Conservation (phyloP, 1,140 invertebrate species). For the Metaphire vulgaris region DNA sequence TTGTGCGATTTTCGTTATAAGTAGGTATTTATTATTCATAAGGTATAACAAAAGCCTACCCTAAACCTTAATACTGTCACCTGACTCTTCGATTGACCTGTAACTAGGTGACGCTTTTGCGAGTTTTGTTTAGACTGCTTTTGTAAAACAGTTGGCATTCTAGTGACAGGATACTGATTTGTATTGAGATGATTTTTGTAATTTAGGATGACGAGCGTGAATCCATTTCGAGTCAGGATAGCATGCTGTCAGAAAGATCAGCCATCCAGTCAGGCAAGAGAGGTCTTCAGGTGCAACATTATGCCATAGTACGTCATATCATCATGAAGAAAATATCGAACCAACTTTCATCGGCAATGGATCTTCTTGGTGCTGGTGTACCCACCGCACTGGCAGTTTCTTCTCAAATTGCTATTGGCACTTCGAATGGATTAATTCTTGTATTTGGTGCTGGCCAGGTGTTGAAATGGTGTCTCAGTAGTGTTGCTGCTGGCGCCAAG, state of each 20-base stretch:
- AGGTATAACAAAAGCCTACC: too few relatives aligned
- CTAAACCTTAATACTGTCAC: too few relatives aligned
- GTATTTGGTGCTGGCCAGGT: constrained; percentile 65
- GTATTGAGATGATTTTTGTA: too few relatives aligned
- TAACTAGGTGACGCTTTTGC: too few relatives aligned
- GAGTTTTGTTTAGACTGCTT: too few relatives aligned
- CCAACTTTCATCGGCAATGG: constrained; percentile 71
- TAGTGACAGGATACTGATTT: too few relatives aligned
- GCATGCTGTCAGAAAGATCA: constrained; percentile 36
- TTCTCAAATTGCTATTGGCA: constrained; percentile 77
- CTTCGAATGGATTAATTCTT: constrained; percentile 81
- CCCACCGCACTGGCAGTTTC: constrained; percentile 70
- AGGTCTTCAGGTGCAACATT: constrained; percentile 50
- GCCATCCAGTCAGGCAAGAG: constrained; percentile 35
- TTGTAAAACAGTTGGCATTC: too few relatives aligned
- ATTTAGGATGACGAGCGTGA: constrained; percentile 46
- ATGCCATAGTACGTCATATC: constrained; percentile 71
- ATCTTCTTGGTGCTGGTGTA: constrained; percentile 77
- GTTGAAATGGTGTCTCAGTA: constrained; percentile 69
- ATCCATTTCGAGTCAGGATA: constrained; percentile 50
- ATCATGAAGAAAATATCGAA: constrained; percentile 74
- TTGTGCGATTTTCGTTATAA: too few relatives aligned
- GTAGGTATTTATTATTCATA: too few relatives aligned
- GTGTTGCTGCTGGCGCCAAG: constrained; percentile 58
- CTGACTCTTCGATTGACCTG: too few relatives aligned